Evolutionary conservation across 2,797 vertebrate species (phyloP).

Genomic region (Hydrocynus forskahlii): DNA sequence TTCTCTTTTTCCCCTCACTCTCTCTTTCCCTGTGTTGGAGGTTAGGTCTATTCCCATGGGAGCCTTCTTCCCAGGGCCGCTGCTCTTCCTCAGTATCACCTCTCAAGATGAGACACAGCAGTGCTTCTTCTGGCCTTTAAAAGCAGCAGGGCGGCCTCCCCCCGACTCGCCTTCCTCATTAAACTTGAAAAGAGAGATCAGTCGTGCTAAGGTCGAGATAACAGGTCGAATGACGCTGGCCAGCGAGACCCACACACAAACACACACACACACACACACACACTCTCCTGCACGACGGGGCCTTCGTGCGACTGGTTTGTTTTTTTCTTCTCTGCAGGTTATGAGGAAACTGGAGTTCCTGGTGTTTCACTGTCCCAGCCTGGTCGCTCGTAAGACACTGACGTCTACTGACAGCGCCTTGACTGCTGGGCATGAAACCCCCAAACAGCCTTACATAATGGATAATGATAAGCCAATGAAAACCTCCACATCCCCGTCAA

Average conservation of each 20-base stretch:
- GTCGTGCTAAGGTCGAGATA: slow-evolving; percentile 83
- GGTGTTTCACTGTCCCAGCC: slow-evolving; percentile 26
- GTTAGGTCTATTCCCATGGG: slow-evolving; percentile 44
- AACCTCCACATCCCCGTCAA: slow-evolving; percentile 45
- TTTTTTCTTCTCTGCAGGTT: slow-evolving; percentile 29
- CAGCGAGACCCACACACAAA: slow-evolving; percentile 53
- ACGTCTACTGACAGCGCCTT: slow-evolving; percentile 36
- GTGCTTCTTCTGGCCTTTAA: slow-evolving; percentile 82
- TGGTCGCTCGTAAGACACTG: slow-evolving; percentile 32
- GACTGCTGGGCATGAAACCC: slow-evolving; percentile 43
- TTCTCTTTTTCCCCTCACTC: not conserved
- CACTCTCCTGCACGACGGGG: not conserved
- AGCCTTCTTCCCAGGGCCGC: slow-evolving; percentile 78
- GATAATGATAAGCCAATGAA: slow-evolving; percentile 52
- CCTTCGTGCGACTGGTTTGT: slow-evolving; percentile 3
- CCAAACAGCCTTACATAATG: slow-evolving; percentile 55
- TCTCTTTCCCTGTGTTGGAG: slow-evolving; percentile 21
- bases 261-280: too few species aligned
- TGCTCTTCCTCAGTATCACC: slow-evolving; percentile 86
- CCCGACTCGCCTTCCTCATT: slow-evolving; percentile 89
- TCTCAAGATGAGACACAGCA: slow-evolving; percentile 93
- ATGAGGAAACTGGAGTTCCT: slow-evolving; percentile 18
- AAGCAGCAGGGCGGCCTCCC: slow-evolving; percentile 79
- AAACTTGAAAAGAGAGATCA: slow-evolving; percentile 93
- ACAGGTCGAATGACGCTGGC: slow-evolving; percentile 70